These are phyloP conservation scores for Paradisaea rubra DNA, from an alignment of 2,113 vertebrate species.

Conservation along the genomic window DNA sequence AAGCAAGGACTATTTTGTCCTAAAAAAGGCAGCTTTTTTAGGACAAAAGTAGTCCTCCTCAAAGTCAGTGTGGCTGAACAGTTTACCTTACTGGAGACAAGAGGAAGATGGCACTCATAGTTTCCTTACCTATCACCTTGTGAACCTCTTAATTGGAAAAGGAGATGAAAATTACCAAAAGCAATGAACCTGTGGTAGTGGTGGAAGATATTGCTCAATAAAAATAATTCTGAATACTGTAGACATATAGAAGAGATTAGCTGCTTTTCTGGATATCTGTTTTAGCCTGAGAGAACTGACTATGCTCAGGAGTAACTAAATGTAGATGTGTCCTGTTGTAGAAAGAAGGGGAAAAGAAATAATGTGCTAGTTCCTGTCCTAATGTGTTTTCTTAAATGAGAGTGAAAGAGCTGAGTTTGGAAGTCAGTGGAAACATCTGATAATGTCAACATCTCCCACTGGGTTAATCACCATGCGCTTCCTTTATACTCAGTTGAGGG, in stretches of 20 bases:
- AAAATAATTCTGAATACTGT: neutral
- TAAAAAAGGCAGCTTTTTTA: neutral
- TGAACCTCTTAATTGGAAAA: neutral
- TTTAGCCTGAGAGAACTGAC: neutral
- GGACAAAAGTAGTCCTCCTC: neutral
- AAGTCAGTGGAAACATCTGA: neutral
- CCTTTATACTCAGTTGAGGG: neutral
- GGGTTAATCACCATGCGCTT: neutral
- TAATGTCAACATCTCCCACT: neutral
- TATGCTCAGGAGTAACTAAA: neutral
- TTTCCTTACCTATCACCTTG: neutral
- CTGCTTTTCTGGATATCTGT: neutral
- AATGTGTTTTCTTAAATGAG: neutral
- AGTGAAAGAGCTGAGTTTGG: neutral
- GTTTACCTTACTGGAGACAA: neutral
- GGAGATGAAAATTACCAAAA: neutral
- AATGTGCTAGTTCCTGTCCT: accelerated
- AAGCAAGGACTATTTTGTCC: too few relatives aligned
- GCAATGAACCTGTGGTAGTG: neutral
- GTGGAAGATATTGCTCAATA: neutral
- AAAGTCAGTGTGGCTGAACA: neutral
- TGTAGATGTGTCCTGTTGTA: neutral
- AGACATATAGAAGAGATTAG: neutral
- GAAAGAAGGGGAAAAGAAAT: neutral
- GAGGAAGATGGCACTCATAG: neutral